Evolutionary conservation across 2,888 invertebrate genomes (phyloP).

Genomic region (Dicranocentrus wangi): DNA sequence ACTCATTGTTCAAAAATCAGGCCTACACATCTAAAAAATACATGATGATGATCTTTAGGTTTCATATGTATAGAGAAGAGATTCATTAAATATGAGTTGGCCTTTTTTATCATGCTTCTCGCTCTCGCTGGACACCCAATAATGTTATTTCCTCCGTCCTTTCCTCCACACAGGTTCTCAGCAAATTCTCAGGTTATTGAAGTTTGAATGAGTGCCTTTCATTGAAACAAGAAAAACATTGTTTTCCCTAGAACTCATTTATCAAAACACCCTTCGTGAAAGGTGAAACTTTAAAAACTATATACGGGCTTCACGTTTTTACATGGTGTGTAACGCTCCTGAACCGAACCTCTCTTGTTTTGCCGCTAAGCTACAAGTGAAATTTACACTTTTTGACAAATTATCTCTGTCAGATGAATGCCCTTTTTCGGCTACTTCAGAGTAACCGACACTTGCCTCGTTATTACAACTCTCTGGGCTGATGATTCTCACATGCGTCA

Average conservation of each 20-base stretch:
- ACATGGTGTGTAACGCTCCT: not conserved
- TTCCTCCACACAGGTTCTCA: no score
- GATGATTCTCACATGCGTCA: no score
- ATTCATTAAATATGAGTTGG: no score
- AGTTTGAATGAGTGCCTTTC: conserved; percentile 17
- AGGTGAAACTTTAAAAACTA: conserved; percentile 48
- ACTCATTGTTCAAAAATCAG: not conserved
- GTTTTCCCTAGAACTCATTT: conserved; percentile 52
- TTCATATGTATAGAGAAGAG: no score
- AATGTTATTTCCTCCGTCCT: no score
- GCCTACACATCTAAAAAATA: not conserved
- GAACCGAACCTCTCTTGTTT: not conserved
- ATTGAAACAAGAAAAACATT: conserved; percentile 30
- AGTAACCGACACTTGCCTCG: conserved; percentile 58
- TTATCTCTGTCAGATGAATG: conserved; percentile 60
- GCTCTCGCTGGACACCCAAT: no score
- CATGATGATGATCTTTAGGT: no score
- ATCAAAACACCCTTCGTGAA: conserved; percentile 63
- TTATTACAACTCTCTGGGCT: no score
- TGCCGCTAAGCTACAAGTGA: not conserved
- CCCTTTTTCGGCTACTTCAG: conserved; percentile 64
- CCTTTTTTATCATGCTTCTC: no score
- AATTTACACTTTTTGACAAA: conserved; percentile 52
- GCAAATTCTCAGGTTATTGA: no score
- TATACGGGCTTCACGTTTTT: conserved; percentile 10